These are phyloP conservation scores for Tridacna gigas DNA, from an alignment of 2,888 invertebrate genomes.

Conservation along the genomic window DNA sequence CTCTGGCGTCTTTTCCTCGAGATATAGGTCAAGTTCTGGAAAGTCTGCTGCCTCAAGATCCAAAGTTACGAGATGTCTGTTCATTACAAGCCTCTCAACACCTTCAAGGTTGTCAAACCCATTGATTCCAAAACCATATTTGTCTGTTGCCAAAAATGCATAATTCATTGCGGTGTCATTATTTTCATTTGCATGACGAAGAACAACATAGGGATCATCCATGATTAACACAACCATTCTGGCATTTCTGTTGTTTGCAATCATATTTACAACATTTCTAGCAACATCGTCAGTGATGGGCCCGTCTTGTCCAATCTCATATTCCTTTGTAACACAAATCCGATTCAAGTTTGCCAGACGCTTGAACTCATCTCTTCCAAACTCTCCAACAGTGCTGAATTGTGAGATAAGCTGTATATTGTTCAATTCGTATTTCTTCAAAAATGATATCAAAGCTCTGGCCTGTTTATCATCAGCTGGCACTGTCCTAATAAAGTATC, in stretches of 20 bases:
- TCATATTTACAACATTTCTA: constrained; percentile 48
- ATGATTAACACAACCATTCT: constrained; percentile 78
- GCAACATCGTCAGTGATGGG: constrained; percentile 66
- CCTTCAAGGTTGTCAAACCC: constrained; percentile 70
- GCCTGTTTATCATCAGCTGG: constrained; percentile 82
- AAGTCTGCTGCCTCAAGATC: constrained; percentile 82
- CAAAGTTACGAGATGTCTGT: constrained; percentile 71
- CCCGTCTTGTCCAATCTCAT: constrained; percentile 71
- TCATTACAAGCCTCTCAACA: constrained; percentile 51
- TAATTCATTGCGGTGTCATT: constrained; percentile 55
- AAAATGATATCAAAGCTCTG: constrained; percentile 83
- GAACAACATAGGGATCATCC: constrained; percentile 72
- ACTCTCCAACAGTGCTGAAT: constrained; percentile 75
- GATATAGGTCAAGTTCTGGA: constrained; percentile 77
- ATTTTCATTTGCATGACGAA: constrained; percentile 70
- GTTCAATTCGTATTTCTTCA: constrained; percentile 84
- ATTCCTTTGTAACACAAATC: constrained; percentile 79
- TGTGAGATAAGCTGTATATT: constrained; percentile 84
- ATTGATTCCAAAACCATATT: constrained; percentile 75
- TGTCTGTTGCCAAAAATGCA: constrained; percentile 80
- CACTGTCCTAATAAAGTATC: constrained; percentile 80
- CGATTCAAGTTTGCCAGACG: constrained; percentile 77
- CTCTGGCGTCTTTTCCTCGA: constrained; percentile 77
- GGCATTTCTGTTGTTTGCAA: constrained; percentile 65
- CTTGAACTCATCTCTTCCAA: constrained; percentile 76